Evolutionary conservation across 2,113 vertebrate genomes (phyloP).

Genomic region (Epinephelus lanceolatus): DNA sequence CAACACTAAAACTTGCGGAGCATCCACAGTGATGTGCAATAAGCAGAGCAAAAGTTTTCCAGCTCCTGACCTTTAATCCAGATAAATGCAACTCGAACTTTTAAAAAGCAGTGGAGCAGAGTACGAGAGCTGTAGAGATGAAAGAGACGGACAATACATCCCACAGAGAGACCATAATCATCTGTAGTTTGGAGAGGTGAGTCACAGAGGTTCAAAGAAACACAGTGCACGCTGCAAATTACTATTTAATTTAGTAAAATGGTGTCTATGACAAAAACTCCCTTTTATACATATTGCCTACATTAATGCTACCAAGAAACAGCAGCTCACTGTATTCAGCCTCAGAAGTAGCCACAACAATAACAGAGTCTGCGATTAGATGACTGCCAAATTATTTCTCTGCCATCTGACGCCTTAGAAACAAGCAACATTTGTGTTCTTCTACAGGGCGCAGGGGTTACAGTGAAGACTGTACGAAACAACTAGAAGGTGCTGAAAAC

Average conservation of each 20-base stretch:
- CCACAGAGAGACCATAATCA: conserved; percentile 1
- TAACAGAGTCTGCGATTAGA: background rate
- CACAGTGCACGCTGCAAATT: conserved; percentile 4
- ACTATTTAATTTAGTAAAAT: conserved; percentile 13
- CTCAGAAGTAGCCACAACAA: conserved; percentile 2
- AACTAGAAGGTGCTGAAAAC: conserved; percentile 2
- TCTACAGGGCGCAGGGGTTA: background rate
- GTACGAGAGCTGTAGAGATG: background rate
- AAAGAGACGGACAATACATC: conserved; percentile 40
- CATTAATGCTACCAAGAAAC: background rate
- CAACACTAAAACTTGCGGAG: background rate
- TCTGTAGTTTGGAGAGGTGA: background rate
- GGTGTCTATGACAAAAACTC: background rate
- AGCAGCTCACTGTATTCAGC: background rate
- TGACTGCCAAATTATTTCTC: background rate
- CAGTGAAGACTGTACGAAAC: background rate
- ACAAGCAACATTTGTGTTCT: background rate
- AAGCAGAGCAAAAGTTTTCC: conserved; percentile 32
- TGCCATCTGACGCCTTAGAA: conserved; percentile 8
- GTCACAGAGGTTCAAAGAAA: conserved; percentile 28
- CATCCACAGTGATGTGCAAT: background rate
- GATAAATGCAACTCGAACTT: conserved; percentile 15
- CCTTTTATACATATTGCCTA: background rate
- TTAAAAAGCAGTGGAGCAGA: conserved; percentile 1
- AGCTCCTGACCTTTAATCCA: conserved; percentile 46